Evolutionary conservation across 2,797 vertebrate genomes (phyloP).

Genomic region (Triplophysa yarkandensis): DNA sequence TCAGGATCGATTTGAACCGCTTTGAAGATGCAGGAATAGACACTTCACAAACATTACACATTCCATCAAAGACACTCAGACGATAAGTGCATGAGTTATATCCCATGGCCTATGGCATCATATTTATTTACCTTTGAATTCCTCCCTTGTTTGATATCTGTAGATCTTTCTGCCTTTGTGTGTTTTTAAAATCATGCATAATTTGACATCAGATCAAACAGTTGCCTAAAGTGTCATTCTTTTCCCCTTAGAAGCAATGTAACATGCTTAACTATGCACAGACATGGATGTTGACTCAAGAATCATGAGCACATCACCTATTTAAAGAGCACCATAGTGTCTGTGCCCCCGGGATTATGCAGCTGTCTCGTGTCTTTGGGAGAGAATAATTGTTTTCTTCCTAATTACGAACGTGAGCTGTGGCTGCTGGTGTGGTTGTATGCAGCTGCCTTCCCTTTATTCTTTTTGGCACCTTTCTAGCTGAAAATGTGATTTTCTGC

Average conservation of each 20-base stretch:
- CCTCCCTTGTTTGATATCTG: not conserved
- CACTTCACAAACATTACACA: conserved; percentile 19
- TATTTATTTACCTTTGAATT: conserved; percentile 29
- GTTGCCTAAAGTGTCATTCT: conserved; percentile 10
- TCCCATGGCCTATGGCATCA: conserved; percentile 39
- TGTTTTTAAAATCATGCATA: not conserved
- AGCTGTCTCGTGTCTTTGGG: conserved; percentile 43
- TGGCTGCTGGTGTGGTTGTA: conserved; percentile 43
- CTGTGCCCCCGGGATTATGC: conserved; percentile 43
- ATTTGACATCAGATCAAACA: not conserved
- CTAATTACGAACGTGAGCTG: conserved; percentile 47
- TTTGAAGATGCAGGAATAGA: conserved; percentile 32
- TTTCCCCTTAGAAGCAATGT: conserved; percentile 31
- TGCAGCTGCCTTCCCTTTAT: conserved; percentile 37
- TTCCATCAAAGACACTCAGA: conserved; percentile 25
- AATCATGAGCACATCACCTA: conserved; percentile 47
- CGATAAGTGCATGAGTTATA: conserved; percentile 50
- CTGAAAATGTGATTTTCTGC: conserved; percentile 40
- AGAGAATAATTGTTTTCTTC: conserved; percentile 46
- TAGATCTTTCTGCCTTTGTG: not conserved
- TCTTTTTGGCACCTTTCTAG: conserved; percentile 46
- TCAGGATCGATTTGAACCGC: conserved; percentile 19
- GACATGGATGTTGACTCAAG: conserved; percentile 43
- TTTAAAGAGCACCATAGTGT: conserved; percentile 47
- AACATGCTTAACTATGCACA: conserved; percentile 48